These are phyloP conservation scores for Anas acuta DNA, from an alignment of 2,797 vertebrate species.

Conservation along the genomic window DNA sequence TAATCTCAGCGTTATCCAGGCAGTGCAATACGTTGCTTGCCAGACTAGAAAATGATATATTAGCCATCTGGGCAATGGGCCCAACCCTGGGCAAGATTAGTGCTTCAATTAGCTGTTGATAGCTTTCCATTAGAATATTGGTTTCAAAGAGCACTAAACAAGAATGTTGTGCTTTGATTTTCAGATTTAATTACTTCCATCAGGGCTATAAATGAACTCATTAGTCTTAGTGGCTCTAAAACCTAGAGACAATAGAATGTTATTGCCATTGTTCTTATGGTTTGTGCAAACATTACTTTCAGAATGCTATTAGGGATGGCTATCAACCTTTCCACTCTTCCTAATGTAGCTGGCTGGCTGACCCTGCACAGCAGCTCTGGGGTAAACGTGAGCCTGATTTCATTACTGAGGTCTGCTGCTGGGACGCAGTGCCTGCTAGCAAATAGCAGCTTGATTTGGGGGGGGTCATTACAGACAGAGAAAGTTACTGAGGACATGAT, in stretches of 20 bases:
- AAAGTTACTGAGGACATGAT: no score
- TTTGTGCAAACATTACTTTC: conserved; percentile 45
- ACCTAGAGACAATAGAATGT: conserved; percentile 69
- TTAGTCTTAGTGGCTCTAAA: conserved; percentile 76
- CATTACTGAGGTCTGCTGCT: accelerated
- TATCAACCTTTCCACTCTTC: neutral
- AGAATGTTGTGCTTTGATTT: conserved; percentile 79
- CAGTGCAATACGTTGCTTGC: conserved; percentile 60
- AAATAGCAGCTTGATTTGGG: accelerated
- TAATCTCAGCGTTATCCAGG: conserved; percentile 39
- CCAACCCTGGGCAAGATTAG: conserved; percentile 75
- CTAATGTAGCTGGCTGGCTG: neutral
- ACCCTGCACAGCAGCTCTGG: neutral
- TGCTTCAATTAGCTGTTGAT: conserved; percentile 79
- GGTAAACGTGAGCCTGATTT: neutral
- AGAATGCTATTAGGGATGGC: neutral
- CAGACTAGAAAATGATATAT: conserved; percentile 77
- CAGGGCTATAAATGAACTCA: conserved; percentile 80
- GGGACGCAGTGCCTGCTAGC: neutral
- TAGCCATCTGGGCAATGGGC: conserved; percentile 75
- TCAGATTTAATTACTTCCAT: conserved; percentile 82
- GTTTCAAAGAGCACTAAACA: conserved; percentile 80
- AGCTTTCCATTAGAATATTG: conserved; percentile 77
- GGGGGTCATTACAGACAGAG: no score
- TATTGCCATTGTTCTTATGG: conserved; percentile 64